Evolutionary conservation across 2,888 invertebrate genomes (phyloP), one percentile per base, ranked within the genome.

Genomic region (Isoperla grammatica): DNA sequence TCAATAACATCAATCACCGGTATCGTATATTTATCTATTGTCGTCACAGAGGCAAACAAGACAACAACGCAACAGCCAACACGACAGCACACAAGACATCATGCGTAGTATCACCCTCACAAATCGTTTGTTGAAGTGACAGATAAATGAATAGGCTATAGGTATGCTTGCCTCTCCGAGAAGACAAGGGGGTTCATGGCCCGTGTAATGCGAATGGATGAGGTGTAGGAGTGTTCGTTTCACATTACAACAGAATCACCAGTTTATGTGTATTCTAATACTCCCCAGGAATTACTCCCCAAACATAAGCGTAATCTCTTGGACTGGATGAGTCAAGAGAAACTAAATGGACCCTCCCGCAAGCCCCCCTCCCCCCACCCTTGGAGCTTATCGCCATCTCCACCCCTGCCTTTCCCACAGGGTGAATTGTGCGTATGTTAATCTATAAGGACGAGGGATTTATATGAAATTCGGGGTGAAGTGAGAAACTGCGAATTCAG

Each of bases 131-230:
- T 29, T 29, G 29, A 29, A 29, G 29, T 29, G 29, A 29, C 29
- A 29, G 29, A 29, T 29, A 29, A 29, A 29, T 8, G 8, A 29
- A 29, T 29, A 29, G 29, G 8, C 29, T 29, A n/a, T n/a, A 29
- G 29, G 29, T 29, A 29, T 29, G 29, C 29, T n/a, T n/a, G n/a
- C n/a, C n/a, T 29, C 29, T 29, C 29, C 29, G 8, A 29, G 29
- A 29, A 29, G 29, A 29, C 29, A 29, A 29, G 8, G 29, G 29
- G 8, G 29, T 29, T 29, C 29, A 29, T 29, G 29, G 8, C 29
- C 40, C 60, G 49, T 60, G 56, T 60, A 60, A 60, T 60, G 60
- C 56, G 60, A 56, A 60, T 56, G 46, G 46, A 60, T 60, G 60
- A 56, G 60, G 56, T 60, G 50, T 29, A 60, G 45, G 22, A 22